These are phyloP conservation scores for Caenorhabditis wallacei DNA, from an alignment of 2,888 invertebrate genomes.

Conservation along the genomic window DNA sequence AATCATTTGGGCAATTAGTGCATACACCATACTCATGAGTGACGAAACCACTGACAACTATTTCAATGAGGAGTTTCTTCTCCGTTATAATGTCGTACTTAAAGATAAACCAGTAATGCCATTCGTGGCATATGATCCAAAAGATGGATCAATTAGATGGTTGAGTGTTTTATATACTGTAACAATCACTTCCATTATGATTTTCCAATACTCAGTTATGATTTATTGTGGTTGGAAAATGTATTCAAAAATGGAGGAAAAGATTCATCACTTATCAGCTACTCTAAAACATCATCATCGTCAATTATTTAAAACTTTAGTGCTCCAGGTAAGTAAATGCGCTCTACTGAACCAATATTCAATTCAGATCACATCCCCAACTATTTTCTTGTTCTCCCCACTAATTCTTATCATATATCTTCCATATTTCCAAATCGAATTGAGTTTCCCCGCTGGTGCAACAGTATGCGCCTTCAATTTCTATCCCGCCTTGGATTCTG, in stretches of 20 bases:
- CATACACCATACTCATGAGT: background rate
- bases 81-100: background rate
- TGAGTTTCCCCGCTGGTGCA: background rate
- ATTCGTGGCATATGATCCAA: background rate
- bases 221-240: slow-evolving; percentile 5
- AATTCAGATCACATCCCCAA: slow-evolving; percentile 6
- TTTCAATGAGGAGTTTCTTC: background rate
- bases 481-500: slow-evolving; percentile 15
- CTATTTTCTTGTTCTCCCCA: slow-evolving; percentile 5
- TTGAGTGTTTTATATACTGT: background rate
- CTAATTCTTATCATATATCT: background rate
- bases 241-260: slow-evolving; percentile 9
- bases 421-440: background rate
- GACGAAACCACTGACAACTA: background rate
- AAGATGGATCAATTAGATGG: background rate
- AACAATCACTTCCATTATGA: background rate
- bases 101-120: background rate
- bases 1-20: background rate
- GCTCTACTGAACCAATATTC: too few species aligned
- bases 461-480: background rate
- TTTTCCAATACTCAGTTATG: background rate
- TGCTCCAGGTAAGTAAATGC: background rate
- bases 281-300: background rate
- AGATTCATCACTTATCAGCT: background rate
- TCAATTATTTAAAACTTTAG: slow-evolving; percentile 13